Evolutionary conservation across 2,888 invertebrate genomes (phyloP).

Genomic region (Gnatocerus cornutus): DNA sequence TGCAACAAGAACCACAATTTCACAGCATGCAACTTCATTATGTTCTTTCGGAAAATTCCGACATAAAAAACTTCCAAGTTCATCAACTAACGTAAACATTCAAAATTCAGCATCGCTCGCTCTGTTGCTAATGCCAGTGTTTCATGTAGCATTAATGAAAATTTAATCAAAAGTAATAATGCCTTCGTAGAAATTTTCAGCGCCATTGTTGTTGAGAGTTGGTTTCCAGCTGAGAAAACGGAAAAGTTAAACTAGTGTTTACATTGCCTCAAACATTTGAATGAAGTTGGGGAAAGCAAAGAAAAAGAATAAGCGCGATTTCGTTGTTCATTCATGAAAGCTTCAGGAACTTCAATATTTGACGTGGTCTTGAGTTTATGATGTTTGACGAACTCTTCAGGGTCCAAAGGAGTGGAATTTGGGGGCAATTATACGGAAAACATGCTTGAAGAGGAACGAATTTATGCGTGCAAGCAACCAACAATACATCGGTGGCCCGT

Average conservation of each 20-base stretch:
- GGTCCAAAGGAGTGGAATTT: neutral
- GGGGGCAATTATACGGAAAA: too few relatives aligned
- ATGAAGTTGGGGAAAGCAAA: constrained; percentile 4
- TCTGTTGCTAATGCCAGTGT: neutral
- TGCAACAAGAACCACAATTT: neutral
- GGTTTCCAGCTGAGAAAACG: constrained; percentile 9
- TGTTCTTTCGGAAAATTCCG: neutral
- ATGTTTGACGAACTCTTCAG: neutral
- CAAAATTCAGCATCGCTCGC: constrained; percentile 6
- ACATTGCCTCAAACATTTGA: constrained; percentile 1
- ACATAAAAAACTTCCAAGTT: constrained; percentile 6
- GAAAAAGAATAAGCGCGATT: constrained; percentile 11
- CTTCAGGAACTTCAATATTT: neutral
- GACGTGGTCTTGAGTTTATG: neutral
- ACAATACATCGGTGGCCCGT: too few relatives aligned
- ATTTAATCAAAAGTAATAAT: constrained; percentile 19
- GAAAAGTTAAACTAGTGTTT: constrained; percentile 18
- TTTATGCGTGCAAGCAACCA: too few relatives aligned
- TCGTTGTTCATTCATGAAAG: constrained; percentile 3
- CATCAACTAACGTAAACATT: constrained; percentile 7
- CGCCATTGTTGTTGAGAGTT: neutral
- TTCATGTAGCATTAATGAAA: constrained; percentile 29
- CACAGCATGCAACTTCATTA: constrained; percentile 2
- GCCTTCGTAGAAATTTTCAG: constrained; percentile 9
- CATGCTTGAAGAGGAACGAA: too few relatives aligned